These are phyloP conservation scores for Acheta domesticus DNA, from an alignment of 2,888 invertebrate genomes.

Conservation along the genomic window DNA sequence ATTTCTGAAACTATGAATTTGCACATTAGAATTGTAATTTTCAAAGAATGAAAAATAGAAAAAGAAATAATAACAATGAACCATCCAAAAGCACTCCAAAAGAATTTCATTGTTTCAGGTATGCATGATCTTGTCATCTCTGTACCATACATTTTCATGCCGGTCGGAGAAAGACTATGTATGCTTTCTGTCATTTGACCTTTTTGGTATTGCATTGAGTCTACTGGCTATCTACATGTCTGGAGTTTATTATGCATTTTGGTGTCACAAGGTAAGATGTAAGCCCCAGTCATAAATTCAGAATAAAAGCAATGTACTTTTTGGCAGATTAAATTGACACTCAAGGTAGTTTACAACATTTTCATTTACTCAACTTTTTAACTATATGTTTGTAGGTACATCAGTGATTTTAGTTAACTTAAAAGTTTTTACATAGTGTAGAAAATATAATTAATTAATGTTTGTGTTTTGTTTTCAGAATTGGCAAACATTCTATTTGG, in stretches of 20 bases:
- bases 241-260: conserved; percentile 94
- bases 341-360: not conserved
- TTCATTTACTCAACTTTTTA: conserved; percentile 26
- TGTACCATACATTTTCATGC: conserved; percentile 93
- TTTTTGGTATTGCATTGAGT: conserved; percentile 90
- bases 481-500: conserved; percentile 76
- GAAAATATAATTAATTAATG: not conserved
- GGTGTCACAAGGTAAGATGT: conserved; percentile 79
- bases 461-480: conserved; percentile 54
- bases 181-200: conserved; percentile 83
- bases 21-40: no score
- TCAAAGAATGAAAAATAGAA: no score
- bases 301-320: no score
- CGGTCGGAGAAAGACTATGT: conserved; percentile 82
- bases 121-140: conserved; percentile 87
- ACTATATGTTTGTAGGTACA: not conserved
- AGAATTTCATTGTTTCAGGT: conserved; percentile 59
- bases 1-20: no score
- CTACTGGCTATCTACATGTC: conserved; percentile 91
- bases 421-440: no score
- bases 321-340: no score
- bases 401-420: no score
- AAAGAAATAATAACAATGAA: no score
- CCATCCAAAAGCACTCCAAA: not conserved
- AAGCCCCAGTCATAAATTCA: conserved; percentile 36